Base-by-base conservation (phyloP, 2,113 vertebrate species). In the Corvus hawaiiensis region DNA sequence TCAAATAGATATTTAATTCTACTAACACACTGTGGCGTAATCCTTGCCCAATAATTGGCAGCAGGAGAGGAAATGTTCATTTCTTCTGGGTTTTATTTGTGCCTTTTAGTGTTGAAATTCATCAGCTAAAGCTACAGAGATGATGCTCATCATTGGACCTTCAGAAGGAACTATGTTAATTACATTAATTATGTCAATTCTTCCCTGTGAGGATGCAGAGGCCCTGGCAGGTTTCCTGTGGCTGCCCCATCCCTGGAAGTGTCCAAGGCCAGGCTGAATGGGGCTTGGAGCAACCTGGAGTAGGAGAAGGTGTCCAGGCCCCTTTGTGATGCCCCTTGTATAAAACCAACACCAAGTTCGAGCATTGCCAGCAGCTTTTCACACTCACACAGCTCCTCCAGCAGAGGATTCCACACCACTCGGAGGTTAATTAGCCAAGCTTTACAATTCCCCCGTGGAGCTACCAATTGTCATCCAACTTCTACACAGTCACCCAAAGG, bases 1-100 rank as follows among this genome's bases (percentile, higher is more conserved):
- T 95, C 91, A 95, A 93, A 93, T 26, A 92, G 78, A 46, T 82
- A 76, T 71, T 94, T 95, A 86, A 86, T 88, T 90, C 73, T 69
- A 24, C 35, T 71, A 83, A 78, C 39, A 13, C 0, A 3, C 35
- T 59, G 51, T 7, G 7, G 30, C 87, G 88, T 55, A 89, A 80
- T 49, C 44, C 61, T 90, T 77, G 59, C 63, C 68, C 51, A 51
- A 10, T 69, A 81, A 78, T 7, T 84, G 71, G 21, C 51, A 95
- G 87, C 68, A 81, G 43, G 56, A 96, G 51, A 87, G 41, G 59
- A 68, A 83, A 55, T 3, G 1, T 75, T 87, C 23, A 13, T 43
- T 92, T 55, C 56, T 78, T 89, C 32, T n/a, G 62, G 43, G 49
- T 13, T 79, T 91, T 78, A 21, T 52, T 52, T 72, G 58, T 55